Evolutionary conservation across 2,888 invertebrate species (phyloP).

Genomic region (Periphyllus acericola): DNA sequence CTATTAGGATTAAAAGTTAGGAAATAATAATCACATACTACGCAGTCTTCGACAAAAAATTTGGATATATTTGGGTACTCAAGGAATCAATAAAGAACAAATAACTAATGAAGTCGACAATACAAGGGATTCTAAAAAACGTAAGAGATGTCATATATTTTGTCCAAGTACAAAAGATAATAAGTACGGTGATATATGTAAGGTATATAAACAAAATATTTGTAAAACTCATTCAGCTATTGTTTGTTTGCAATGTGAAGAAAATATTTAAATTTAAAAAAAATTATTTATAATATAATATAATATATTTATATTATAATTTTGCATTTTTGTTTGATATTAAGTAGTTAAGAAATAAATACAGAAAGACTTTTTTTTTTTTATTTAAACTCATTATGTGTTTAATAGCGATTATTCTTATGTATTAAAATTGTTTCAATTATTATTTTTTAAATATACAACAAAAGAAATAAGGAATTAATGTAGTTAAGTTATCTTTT

Average conservation of each 20-base stretch:
- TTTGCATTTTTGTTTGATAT: not conserved
- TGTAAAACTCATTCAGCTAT: constrained; percentile 27
- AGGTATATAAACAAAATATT: constrained; percentile 39
- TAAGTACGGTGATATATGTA: constrained; percentile 40
- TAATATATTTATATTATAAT: not conserved
- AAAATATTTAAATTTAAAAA: constrained; percentile 24
- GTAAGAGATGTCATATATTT: constrained; percentile 31
- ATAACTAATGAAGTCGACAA: constrained; percentile 14
- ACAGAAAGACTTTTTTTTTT: not conserved
- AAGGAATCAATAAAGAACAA: constrained; percentile 29
- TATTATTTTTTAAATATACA: not conserved
- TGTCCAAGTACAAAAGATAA: constrained; percentile 39
- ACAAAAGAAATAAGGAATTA: not conserved
- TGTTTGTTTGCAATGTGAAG: constrained; percentile 38
- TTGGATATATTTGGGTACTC: constrained; percentile 35
- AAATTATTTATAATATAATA: not conserved
- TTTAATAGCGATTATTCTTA: not conserved
- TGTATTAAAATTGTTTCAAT: not conserved
- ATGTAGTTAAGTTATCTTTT: not conserved
- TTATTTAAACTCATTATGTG: not conserved
- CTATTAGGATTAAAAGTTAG: too few species aligned
- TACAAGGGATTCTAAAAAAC: constrained; percentile 25
- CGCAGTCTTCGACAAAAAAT: constrained; percentile 39
- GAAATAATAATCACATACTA: constrained; percentile 33
- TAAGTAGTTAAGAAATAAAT: not conserved